Conservation (phyloP, 2,797 vertebrate genomes). For the Eulemur albifrons region DNA sequence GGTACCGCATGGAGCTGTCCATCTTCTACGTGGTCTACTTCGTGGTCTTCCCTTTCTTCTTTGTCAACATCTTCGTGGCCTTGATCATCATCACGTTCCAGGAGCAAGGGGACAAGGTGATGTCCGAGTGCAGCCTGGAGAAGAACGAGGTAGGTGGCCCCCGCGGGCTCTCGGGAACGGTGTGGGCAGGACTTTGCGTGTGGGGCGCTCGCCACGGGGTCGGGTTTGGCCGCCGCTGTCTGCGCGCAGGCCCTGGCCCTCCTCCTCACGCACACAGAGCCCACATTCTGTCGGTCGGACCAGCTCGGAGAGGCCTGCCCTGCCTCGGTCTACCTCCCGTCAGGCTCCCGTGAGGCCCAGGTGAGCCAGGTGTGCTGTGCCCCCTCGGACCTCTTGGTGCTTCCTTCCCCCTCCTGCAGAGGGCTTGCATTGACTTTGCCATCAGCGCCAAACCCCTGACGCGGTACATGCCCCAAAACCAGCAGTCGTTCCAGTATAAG, state of each 20-base stretch:
- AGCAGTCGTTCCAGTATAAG: conserved; percentile 96
- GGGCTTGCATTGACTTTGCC: conserved; percentile 98
- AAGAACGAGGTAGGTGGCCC: conserved; percentile 92
- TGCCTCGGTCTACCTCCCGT: background rate
- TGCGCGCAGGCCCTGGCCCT: background rate
- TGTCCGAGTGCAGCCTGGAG: conserved; percentile 97
- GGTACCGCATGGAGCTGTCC: conserved; percentile 97
- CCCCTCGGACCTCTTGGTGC: background rate
- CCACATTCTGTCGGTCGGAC: too few relatives aligned
- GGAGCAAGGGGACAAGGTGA: conserved; percentile 97
- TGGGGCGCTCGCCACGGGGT: rapidly evolving
- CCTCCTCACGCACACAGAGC: background rate
- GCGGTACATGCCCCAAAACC: conserved; percentile 97
- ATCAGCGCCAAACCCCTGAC: conserved; percentile 97
- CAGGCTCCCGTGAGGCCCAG: background rate
- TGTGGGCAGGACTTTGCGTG: rapidly evolving
- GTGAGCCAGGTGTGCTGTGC: background rate
- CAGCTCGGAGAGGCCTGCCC: background rate
- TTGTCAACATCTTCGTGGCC: conserved; percentile 99
- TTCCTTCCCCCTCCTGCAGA: conserved; percentile 82
- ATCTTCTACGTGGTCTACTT: conserved; percentile 99
- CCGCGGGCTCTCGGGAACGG: too few relatives aligned
- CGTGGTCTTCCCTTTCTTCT: conserved; percentile 99
- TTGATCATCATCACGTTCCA: conserved; percentile 99
- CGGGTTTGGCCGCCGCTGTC: rapidly evolving